phyloP scores from a whole-genome alignment of 2,797 vertebrate genomes.

The Okamejei kenojei region DNA sequence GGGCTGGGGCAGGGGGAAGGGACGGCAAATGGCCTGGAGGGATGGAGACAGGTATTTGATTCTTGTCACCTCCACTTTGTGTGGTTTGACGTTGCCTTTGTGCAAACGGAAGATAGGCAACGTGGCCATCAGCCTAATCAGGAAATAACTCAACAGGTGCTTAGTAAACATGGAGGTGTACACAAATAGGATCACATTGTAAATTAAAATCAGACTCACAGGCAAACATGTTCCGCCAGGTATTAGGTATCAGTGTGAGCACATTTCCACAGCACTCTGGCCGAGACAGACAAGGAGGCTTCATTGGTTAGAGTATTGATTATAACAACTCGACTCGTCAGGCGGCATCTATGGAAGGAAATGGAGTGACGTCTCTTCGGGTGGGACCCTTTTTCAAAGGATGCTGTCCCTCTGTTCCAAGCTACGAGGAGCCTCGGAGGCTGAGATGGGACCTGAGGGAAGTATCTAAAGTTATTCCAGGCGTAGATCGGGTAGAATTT shows the following conservation, averaged over 20 bases:
- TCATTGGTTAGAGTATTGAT: no score
- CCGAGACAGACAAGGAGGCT: background rate
- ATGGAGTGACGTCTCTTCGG: no score
- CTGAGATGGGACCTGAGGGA: no score
- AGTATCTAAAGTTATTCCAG: no score
- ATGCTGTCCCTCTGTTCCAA: no score
- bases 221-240: background rate
- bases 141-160: slow-evolving; percentile 35
- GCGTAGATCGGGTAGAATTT: no score
- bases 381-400: no score
- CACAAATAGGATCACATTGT: slow-evolving; percentile 18
- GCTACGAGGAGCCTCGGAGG: no score
- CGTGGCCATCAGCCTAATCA: slow-evolving; percentile 11
- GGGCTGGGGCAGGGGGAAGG: background rate
- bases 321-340: no score
- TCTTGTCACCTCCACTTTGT: slow-evolving; percentile 24
- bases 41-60: slow-evolving; percentile 13
- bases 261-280: background rate
- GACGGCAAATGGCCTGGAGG: background rate
- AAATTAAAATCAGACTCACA: slow-evolving; percentile 20
- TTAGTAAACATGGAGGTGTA: slow-evolving; percentile 26
- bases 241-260: slow-evolving; percentile 26
- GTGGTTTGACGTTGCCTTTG: slow-evolving; percentile 14
- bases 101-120: slow-evolving; percentile 28
- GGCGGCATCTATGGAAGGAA: no score